Percentiles rank a stretch among this genome's conserved stretches.
These are phyloP conservation scores for Neoaliturus tenellus DNA, from an alignment of 2,888 invertebrate genomes.

Conservation along the genomic window DNA sequence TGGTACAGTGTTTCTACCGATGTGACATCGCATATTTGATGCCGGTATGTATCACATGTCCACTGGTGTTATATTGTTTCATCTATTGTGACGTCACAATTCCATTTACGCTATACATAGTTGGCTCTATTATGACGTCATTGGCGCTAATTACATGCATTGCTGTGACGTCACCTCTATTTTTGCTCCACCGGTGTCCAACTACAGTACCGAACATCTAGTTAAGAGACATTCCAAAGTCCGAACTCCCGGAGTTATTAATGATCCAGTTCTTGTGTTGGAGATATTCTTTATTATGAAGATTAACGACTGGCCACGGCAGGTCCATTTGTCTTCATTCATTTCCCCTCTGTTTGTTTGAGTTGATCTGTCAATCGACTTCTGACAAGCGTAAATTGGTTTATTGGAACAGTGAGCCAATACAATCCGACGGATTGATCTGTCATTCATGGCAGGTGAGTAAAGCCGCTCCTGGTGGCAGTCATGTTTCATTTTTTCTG, in stretches of 20 bases:
- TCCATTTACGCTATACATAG: too few relatives aligned
- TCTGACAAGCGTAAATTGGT: conserved; percentile 19
- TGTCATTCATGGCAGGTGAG: neutral
- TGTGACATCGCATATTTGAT: too few relatives aligned
- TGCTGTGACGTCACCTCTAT: too few relatives aligned
- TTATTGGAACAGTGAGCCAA: neutral
- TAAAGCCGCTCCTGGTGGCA: too few relatives aligned
- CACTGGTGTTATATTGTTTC: too few relatives aligned
- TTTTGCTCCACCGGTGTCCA: neutral
- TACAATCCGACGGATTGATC: neutral
- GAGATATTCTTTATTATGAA: conserved; percentile 4
- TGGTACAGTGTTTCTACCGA: neutral
- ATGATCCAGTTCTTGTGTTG: neutral
- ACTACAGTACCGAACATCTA: neutral
- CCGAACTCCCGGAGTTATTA: neutral
- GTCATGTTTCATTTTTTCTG: too few relatives aligned
- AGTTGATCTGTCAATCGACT: conserved; percentile 13
- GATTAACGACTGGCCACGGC: neutral
- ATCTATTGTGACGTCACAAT: too few relatives aligned
- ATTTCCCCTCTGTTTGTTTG: conserved; percentile 10
- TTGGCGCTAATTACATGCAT: too few relatives aligned
- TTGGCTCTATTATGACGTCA: too few relatives aligned
- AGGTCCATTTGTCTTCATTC: conserved; percentile 7
- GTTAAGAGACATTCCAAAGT: neutral
- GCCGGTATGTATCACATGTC: too few relatives aligned